These are phyloP conservation scores for Formica exsecta DNA, from an alignment of 1,140 invertebrate genomes.

Conservation along the genomic window DNA sequence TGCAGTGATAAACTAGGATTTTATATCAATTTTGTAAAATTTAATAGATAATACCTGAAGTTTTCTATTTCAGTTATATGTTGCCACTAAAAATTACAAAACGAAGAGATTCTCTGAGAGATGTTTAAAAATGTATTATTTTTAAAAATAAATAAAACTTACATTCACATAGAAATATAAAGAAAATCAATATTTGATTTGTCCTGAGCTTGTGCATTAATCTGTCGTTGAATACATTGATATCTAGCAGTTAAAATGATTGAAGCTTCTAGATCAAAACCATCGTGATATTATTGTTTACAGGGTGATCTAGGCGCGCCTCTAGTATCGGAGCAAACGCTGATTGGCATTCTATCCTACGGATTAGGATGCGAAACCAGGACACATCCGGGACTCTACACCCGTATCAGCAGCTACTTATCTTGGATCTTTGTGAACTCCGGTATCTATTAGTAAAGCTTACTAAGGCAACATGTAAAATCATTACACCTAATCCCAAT, in stretches of 20 bases:
- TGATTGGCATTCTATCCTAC: constrained; percentile 91
- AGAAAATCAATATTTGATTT: not conserved
- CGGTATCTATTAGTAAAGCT: constrained; percentile 23
- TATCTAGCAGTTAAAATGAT: not conserved
- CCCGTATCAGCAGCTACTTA: constrained; percentile 88
- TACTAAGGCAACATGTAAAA: not conserved
- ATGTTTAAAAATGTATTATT: not conserved
- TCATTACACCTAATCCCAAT: not conserved
- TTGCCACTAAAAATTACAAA: not conserved
- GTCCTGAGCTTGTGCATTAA: not conserved
- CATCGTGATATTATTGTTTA: constrained; percentile 62
- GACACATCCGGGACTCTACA: constrained; percentile 90
- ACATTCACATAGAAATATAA: not conserved
- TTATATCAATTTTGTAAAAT: not conserved
- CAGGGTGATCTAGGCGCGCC: constrained; percentile 88
- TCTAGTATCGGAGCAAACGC: constrained; percentile 86
- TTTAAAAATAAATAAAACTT: not conserved
- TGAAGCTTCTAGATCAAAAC: constrained; percentile 42
- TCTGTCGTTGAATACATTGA: not conserved
- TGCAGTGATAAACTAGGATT: not conserved
- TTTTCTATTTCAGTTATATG: not conserved
- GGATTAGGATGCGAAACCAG: constrained; percentile 90
- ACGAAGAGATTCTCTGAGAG: not conserved
- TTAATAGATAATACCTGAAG: not conserved
- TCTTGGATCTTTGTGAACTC: constrained; percentile 84